Evolutionary conservation across 2,113 vertebrate genomes (phyloP), one percentile per base, ranked within the genome.

Genomic region (Callorhinus ursinus): DNA sequence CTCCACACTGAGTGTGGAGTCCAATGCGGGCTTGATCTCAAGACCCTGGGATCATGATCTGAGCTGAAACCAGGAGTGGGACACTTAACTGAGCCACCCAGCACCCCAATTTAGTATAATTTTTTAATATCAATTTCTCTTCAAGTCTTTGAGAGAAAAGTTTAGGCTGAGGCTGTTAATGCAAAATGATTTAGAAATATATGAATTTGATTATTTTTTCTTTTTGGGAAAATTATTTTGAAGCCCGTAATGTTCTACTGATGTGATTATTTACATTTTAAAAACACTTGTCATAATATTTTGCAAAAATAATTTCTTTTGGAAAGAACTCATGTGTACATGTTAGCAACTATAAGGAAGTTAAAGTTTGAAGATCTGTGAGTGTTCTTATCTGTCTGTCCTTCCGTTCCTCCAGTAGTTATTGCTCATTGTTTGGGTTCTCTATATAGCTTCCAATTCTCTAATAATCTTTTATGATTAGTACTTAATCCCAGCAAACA

Each of bases 181-280:
- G 16, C 13, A 91, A 57, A 36, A 76, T 72, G 61, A 36, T 61
- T 92, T 61, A 77, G 69, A 87, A 76, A 69, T 69, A 86, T 5
- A 53, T 92, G n/a, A 89, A n/a, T 88, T 53, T 57, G 26, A 39
- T 61, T 21, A 53, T 33, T 82, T 71, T 90, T 87, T 39, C 21
- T 53, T 79, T 92, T 88, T 28, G 39, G 18, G 26, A 84, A 69
- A 55, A 88, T 88, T 88, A 87, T 92, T 57, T 88, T 88, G 65
- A 88, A 94, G 49, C 36, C 26, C 42, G 1, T 71, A 55, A 36
- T 79, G 4, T 80, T 95, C 71, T 95, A 63, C 14, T 57, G 67
- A 71, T 49, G 65, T 18, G 71, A 80, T 87, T 95, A 69, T 90
- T 95, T 94, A 77, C 24, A 72, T 96, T 85, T 92, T 85, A 90